phyloP scores from a whole-genome alignment of 2,113 vertebrate genomes.

The Irena cyanogastra region DNA sequence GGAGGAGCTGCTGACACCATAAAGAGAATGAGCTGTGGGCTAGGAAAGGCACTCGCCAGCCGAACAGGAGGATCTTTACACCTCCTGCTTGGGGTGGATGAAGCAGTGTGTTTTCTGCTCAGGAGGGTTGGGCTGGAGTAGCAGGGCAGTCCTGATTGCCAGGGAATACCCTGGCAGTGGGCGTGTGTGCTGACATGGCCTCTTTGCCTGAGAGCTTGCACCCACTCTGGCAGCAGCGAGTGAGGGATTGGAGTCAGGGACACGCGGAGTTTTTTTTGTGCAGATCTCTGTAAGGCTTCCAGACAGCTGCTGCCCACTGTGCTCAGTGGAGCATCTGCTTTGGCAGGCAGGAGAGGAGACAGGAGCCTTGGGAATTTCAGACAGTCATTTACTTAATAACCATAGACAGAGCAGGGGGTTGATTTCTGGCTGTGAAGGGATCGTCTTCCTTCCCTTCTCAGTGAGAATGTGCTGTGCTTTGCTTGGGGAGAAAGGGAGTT shows the following conservation, averaged over 20 bases:
- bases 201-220: background rate
- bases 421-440: background rate
- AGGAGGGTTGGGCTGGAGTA: background rate
- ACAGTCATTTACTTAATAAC: background rate
- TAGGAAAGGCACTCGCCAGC: background rate
- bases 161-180: background rate
- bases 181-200: background rate
- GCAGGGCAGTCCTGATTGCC: background rate
- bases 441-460: background rate
- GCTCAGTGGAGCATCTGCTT: conserved; percentile 17
- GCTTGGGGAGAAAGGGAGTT: background rate
- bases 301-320: conserved; percentile 1
- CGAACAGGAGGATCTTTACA: background rate
- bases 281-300: background rate
- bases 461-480: background rate
- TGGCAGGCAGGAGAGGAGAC: background rate
- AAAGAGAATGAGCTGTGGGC: background rate
- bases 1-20: background rate
- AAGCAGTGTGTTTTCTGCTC: background rate
- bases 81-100: background rate
- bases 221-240: background rate
- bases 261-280: background rate
- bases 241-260: background rate
- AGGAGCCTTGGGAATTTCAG: background rate
- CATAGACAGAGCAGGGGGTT: background rate